Evolutionary conservation across 2,113 vertebrate genomes (phyloP), one percentile per base, ranked within the genome.

Genomic region (Sylvietta virens): DNA sequence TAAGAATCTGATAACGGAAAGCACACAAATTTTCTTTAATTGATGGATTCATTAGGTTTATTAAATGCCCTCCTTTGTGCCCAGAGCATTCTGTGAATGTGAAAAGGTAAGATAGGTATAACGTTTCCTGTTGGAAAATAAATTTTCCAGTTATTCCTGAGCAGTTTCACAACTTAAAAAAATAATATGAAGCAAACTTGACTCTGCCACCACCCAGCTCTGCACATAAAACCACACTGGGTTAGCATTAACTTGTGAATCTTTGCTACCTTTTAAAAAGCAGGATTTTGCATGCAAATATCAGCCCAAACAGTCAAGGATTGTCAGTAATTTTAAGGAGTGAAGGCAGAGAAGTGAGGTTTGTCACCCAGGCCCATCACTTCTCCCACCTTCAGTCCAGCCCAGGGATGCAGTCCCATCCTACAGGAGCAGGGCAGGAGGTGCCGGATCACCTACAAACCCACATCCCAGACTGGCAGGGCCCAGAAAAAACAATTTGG

Each of bases 21-120:
- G 57, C 89, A 53, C 66, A 74, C 70, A 88, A 96, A 67, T 92
- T 84, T 87, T 33, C 80, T 93, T 96, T 96, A 97, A 79, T 70
- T 94, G 95, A 89, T 65, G 61, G 58, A 85, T 96, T 97, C 31
- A 81, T 95, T 88, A 94, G 88, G 81, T 94, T 88, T 62, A 88
- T 69, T 82, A 81, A 92, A 95, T 73, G 40, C 45, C 37, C 28
- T 93, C 69, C 54, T 97, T 97, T 94, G 79, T 88, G 80, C 77
- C 90, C 6, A 5, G 81, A 39, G 53, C 61, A 78, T 84, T 78
- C 84, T 92, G 9, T 81, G 90, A 84, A 81, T 12, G 23, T 2
- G 8, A 72, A 53, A 31, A 86, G 33, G 56, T 66, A 66, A 83
- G 72, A 86, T 0, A 64, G 42, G 27, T 62, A 28, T 15, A 65